A percentile compares a stretch with the other conserved stretches of the same genome.
Evolutionary conservation across 2,113 vertebrate genomes (phyloP).

Genomic region (Jacana jacana): DNA sequence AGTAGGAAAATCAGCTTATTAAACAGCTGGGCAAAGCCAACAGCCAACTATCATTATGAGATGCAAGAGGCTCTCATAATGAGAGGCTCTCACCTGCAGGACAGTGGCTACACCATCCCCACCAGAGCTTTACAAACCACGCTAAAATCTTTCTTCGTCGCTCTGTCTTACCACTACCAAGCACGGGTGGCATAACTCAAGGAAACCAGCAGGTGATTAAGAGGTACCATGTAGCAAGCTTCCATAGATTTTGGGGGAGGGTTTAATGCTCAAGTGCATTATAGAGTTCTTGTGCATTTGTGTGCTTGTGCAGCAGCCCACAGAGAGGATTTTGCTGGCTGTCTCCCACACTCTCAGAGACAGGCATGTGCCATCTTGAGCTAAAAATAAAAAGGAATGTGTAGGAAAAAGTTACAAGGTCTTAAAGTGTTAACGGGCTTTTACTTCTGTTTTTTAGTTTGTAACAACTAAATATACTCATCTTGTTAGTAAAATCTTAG

Average conservation of each 20-base stretch:
- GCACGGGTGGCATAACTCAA: background rate
- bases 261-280: background rate
- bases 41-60: background rate
- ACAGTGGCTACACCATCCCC: background rate
- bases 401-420: background rate
- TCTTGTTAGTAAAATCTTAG: background rate
- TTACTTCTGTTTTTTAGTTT: background rate
- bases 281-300: background rate
- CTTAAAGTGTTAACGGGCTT: background rate
- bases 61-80: background rate
- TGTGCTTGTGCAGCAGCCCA: background rate
- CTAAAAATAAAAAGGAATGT: background rate
- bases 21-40: background rate
- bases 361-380: background rate
- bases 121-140: background rate
- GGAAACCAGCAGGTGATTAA: background rate
- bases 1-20: background rate
- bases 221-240: background rate
- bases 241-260: rapidly evolving
- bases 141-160: background rate
- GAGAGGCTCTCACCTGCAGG: background rate
- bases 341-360: background rate
- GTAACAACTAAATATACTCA: background rate
- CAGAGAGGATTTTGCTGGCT: background rate
- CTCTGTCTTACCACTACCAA: background rate